A percentile compares a stretch with the other conserved stretches of the same genome.
phyloP scores from a whole-genome alignment of 2,888 invertebrate genomes.

The Caenorhabditis sp. region DNA sequence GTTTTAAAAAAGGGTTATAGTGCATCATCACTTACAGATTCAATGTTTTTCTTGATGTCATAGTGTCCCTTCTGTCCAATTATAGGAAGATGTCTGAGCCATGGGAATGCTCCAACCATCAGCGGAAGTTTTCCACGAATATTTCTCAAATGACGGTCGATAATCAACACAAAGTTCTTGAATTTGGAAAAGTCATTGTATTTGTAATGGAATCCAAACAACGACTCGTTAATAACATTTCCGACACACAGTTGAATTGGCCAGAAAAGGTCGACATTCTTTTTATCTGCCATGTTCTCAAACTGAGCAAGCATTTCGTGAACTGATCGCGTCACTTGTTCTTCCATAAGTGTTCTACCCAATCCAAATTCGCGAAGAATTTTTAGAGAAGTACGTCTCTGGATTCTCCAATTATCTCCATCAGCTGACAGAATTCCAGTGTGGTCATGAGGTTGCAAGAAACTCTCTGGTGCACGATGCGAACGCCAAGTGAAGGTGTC shows the following conservation, averaged over 20 bases:
- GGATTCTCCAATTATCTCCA: conserved; percentile 70
- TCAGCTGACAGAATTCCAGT: conserved; percentile 46
- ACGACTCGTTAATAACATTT: conserved; percentile 71
- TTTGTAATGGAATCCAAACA: conserved; percentile 67
- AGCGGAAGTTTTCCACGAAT: conserved; percentile 9
- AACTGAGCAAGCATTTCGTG: conserved; percentile 53
- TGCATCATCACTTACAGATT: conserved; percentile 1
- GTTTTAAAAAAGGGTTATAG: neutral
- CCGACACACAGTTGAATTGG: conserved; percentile 69
- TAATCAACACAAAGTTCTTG: conserved; percentile 41
- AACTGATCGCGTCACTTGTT: conserved; percentile 58
- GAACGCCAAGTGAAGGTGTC: conserved; percentile 32
- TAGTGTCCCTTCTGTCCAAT: conserved; percentile 50
- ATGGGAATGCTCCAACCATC: conserved; percentile 38
- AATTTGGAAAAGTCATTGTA: conserved; percentile 61
- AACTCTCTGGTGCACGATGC: conserved; percentile 33
- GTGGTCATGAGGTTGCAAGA: conserved; percentile 31
- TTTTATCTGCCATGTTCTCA: conserved; percentile 19
- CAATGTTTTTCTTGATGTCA: conserved; percentile 23
- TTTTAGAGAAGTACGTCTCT: conserved; percentile 64
- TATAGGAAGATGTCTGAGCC: conserved; percentile 54
- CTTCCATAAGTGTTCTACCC: conserved; percentile 69
- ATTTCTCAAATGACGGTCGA: conserved; percentile 25
- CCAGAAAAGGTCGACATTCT: conserved; percentile 59
- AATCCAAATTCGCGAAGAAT: conserved; percentile 70